Evolutionary conservation across 2,113 vertebrate genomes (phyloP).

Genomic region (Myotis davidii): DNA sequence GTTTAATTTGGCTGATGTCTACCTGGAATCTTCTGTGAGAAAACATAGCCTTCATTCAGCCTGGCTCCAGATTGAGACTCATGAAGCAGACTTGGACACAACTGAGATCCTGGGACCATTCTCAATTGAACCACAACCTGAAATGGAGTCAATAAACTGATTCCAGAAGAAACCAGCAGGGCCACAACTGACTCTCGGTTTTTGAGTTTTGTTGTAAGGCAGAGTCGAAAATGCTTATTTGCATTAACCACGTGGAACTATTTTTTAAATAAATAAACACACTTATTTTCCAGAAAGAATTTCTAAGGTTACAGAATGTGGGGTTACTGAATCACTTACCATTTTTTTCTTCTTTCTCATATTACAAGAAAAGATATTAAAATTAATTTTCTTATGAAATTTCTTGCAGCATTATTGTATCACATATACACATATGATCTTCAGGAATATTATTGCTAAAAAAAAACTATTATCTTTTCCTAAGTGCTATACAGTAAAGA

Average conservation of each 20-base stretch:
- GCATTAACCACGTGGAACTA: not conserved
- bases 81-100: not conserved
- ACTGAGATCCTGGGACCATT: not conserved
- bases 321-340: not conserved
- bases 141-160: not conserved
- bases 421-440: not conserved
- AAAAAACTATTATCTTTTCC: not conserved
- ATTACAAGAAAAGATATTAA: not conserved
- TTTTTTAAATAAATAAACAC: not conserved
- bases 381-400: not conserved
- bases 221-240: not conserved
- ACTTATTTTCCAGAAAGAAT: not conserved
- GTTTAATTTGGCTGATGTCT: not conserved
- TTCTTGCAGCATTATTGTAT: not conserved
- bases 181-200: not conserved
- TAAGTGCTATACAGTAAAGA: not conserved
- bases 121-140: not conserved
- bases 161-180: not conserved
- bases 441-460: not conserved
- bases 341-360: not conserved
- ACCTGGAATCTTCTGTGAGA: not conserved
- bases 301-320: not conserved
- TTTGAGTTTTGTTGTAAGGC: not conserved
- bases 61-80: not conserved
- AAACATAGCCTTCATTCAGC: not conserved